Base-by-base conservation (phyloP, 2,888 invertebrate genomes). In the Oligia latruncula region DNA sequence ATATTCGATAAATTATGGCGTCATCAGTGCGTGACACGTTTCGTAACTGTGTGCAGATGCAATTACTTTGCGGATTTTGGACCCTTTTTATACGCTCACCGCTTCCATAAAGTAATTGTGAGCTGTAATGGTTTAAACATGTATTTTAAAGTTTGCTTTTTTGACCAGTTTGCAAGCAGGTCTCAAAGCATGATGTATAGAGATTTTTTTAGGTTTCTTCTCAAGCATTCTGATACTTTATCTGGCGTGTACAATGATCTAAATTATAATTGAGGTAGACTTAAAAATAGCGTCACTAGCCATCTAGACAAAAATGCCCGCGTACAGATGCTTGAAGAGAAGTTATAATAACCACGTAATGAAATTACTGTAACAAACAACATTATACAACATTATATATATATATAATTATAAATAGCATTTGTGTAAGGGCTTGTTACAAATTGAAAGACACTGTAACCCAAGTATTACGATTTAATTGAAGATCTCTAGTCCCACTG, bases 401-500 rank as follows among this genome's bases (percentile, higher is more conserved):
- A 95, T 94, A 93, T 95, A 95, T 95, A 95, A 96, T 95, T 95
- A 96, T 95, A 94, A 96, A 95, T 96, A 96, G 97, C 96, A 97
- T 97, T 97, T 95, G 97, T 97, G 97, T 97, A 97, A 97, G 97
- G 97, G 97, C 97, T 96, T 96, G 96, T 96, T 97, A 96, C 95
- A 94, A 96, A 95, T 94, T 97, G 96, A 96, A 95, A 96, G 96
- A 96, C 97, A 97, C 97, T 97, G 97, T 97, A 97, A 97, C 97
- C 97, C 97, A 97, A 96, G 96, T 96, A 96, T 96, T 96, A 97
- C 95, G 95, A 95, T 96, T 95, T 96, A 97, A 97, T 97, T 97
- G 96, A 97, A 97, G 97, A 97, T 97, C 97, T 97, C 97, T 97
- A 97, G 97, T 97, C 97, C 97, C 97, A 97, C 97, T 97, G 97